Evolutionary conservation across 2,797 vertebrate genomes (phyloP), one percentile per base, ranked within the genome.

Genomic region (Phaenicophaeus curvirostris): DNA sequence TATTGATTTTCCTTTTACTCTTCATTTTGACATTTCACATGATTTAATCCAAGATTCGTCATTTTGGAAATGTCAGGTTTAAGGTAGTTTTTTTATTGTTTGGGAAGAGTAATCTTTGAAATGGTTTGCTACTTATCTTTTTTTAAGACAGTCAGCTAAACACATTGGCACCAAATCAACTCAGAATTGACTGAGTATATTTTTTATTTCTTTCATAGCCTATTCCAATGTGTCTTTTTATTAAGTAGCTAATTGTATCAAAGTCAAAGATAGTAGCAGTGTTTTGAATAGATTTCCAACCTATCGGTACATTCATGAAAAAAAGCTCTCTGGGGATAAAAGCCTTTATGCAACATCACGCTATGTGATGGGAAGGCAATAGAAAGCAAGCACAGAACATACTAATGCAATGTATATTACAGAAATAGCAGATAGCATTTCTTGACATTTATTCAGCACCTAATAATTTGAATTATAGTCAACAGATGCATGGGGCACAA

Each of bases 11-110:
- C 85, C 89, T 87, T 94, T 90, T 94, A 82, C 89, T 84, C 93
- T 97, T 97, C 95, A 93, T 97, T 97, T 96, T 98, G 97, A 96
- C 97, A 97, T 98, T 98, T 98, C 93, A 91, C 91, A 92, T 96
- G 94, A 97, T 97, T 98, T 97, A 97, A 95, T 96, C 96, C 96
- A 96, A 97, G 96, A 97, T 96, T 96, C 96, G 93, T 97, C 96
- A 96, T 92, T 96, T 96, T 92, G 90, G 95, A 98, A 98, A 97
- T 98, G 96, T 97, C 97, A 97, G 15, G 83, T 97, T 97, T 96
- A 94, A 97, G 93, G 75, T 90, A 48, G n/a, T 10, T 57, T 66
- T 85, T 91, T 97, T 94, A 93, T 97, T 97, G 91, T 97, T 97
- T 96, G 66, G 82, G 75, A 85, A 97, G 93, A 96, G 77, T 89